Conservation (phyloP, 2,113 vertebrate genomes). For the Leptobrachium leishanense region DNA sequence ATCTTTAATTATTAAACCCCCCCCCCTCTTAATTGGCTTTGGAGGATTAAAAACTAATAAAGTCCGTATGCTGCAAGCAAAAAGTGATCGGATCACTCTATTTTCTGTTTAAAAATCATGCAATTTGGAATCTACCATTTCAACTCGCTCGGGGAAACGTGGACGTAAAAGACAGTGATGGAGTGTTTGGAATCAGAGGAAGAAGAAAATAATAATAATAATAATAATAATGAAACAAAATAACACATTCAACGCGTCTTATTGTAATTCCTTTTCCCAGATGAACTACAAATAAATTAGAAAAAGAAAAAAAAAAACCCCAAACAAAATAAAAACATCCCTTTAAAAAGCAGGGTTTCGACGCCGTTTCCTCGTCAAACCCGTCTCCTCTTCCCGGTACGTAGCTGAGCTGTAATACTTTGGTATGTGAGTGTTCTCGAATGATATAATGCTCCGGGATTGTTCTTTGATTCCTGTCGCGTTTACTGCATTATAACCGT, state of each 20-base stretch:
- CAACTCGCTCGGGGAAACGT: background rate
- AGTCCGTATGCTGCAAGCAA: no score
- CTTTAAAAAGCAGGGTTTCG: constrained; percentile 6
- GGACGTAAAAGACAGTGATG: background rate
- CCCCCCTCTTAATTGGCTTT: no score
- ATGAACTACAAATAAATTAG: constrained; percentile 37
- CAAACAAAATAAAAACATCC: constrained; percentile 18
- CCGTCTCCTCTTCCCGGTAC: background rate
- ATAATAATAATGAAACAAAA: background rate
- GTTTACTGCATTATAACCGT: background rate
- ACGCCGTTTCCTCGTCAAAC: background rate
- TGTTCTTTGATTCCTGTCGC: background rate
- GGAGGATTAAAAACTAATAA: no score
- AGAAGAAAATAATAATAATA: no score
- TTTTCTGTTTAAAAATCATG: background rate
- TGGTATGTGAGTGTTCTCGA: constrained; percentile 14
- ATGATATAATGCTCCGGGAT: background rate
- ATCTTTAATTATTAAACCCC: no score
- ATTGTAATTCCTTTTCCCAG: background rate
- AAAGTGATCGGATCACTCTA: background rate
- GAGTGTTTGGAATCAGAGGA: background rate
- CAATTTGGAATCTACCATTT: background rate
- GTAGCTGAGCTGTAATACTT: constrained; percentile 27
- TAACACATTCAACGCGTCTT: background rate
- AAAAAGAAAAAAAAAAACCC: background rate